Evolutionary conservation across 2,113 vertebrate genomes (phyloP), one percentile per base, ranked within the genome.

Genomic region (Stercorarius parasiticus): DNA sequence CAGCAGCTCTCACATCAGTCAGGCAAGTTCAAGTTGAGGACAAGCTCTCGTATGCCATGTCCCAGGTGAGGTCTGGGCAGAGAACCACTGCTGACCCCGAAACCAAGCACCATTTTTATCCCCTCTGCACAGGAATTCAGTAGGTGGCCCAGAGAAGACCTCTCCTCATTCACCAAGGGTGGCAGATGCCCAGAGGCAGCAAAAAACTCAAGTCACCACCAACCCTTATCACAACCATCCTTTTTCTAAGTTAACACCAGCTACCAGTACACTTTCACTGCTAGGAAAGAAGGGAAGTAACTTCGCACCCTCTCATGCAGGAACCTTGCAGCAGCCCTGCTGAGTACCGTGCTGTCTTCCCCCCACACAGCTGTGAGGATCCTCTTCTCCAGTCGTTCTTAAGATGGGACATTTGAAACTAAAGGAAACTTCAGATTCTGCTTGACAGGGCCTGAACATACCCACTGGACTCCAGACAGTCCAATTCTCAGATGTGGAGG

Each of bases 11-110:
- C 64, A 36, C 19, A 13, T 2, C 0, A 0, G 14, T 52, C n/a
- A 55, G 43, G 69, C 0, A 0, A 5, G 7, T 29, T 25, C 32
- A 12, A 62, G 21, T 26, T 0, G 0, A 88, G 49, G 52, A 61
- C 43, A 59, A 84, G 23, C 7, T 77, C 50, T 61, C 6, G 1
- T 62, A 40, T 47, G 45, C 16, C 34, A 58, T 1, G 0, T 76
- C 29, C 52, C 40, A 82, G 30, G 40, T 5, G 27, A 89, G 58
- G 27, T 23, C 40, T 76, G 69, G 56, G 53, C 50, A 79, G 26
- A 93, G 29, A 76, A 79, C 36, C 1, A 1, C 66, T 52, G 22
- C 43, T 61, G 52, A 64, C 36, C 29, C 52, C 65, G 40, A 95
- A 76, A 82, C 23, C 56, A 59, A 69, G 47, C 26, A 47, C 8